phyloP scores from a whole-genome alignment of 2,797 vertebrate species.

The Notolabrus celidotus region DNA sequence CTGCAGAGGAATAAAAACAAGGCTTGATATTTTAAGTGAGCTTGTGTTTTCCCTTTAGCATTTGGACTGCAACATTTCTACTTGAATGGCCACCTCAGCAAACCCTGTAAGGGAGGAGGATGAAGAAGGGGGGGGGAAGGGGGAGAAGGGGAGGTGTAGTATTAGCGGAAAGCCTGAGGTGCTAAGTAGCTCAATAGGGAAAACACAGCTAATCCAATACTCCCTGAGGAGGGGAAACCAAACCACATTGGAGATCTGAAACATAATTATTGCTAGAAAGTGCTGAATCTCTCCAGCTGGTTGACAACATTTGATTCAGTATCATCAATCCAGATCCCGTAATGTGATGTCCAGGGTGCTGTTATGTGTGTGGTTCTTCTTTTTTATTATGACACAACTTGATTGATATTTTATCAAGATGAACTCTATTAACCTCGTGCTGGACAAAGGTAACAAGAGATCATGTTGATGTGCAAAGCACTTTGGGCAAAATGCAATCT shows the following conservation, averaged over 20 bases:
- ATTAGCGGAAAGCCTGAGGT: conserved; percentile 59
- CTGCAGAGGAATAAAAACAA: conserved; percentile 6
- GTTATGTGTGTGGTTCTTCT: neutral
- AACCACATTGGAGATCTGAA: conserved; percentile 31
- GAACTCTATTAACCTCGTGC: conserved; percentile 60
- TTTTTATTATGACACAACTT: neutral
- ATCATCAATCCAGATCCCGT: neutral
- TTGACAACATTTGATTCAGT: conserved; percentile 9
- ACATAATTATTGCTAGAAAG: conserved; percentile 37
- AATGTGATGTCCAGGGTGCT: conserved; percentile 12
- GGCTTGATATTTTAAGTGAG: conserved; percentile 31
- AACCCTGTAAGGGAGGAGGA: conserved; percentile 15
- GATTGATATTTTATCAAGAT: conserved; percentile 56
- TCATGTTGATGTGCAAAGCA: conserved; percentile 61
- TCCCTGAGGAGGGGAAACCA: conserved; percentile 45
- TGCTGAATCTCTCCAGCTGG: conserved; percentile 14
- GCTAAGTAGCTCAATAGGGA: conserved; percentile 59
- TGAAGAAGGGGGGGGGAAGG: conserved; percentile 7
- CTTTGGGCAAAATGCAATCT: conserved; percentile 65
- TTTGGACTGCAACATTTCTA: conserved; percentile 44
- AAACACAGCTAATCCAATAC: conserved; percentile 67
- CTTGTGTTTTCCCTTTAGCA: conserved; percentile 49
- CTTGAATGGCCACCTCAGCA: conserved; percentile 60
- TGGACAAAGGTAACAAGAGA: conserved; percentile 56
- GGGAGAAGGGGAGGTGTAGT: conserved; percentile 4